Evolutionary conservation across 1,140 invertebrate species (phyloP), one percentile per base, ranked within the genome.

Genomic region (Zaprionus ornatus): DNA sequence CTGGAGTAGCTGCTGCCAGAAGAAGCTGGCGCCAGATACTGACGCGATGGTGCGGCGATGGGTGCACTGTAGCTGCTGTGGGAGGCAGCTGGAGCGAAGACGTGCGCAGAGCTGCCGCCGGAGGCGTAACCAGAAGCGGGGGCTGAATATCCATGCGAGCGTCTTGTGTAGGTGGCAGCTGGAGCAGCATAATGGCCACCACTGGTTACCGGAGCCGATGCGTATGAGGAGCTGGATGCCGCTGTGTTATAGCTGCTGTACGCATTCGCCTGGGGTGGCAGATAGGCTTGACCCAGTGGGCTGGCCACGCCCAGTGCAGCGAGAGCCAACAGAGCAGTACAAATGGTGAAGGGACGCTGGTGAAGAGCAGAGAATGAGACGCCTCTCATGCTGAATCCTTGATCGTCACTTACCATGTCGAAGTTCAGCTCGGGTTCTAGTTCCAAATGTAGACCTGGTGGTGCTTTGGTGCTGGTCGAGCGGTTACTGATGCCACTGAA

Each of bases 231-330:
- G 65, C 37, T 35, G 61, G 50, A n/a, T 15, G 73, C 79, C 6
- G 74, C 80, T 13, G 70, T 48, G 54, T 55, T 79, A 23, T 82
- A 87, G 37, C 76, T 21, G 12, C 73, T 87, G 13, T 72, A 66
- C 25, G 80, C 77, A 25, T 80, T 79, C 10, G 67, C 59, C 56
- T 74, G 63, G 2, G 86, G 86, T 1, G 86, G 86, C 40, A 90
- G 27, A 35, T 90, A 90, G 27, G 42, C 35, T 48, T 69, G 90
- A 40, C 87, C 69, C 52, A 90, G 55, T 17, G 86, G 77, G 15
- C 15, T 74, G 52, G 70, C 72, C 56, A 62, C 7, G 6, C 42
- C 63, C 19, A 78, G 12, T 4, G 69, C 60, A 60, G 60, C 69
- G 13, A 77, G 5, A 17, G 74, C 67, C 56, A 83, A n/a, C 13